These are phyloP conservation scores for Carcina quercana DNA, from an alignment of 2,888 invertebrate genomes.

Conservation along the genomic window DNA sequence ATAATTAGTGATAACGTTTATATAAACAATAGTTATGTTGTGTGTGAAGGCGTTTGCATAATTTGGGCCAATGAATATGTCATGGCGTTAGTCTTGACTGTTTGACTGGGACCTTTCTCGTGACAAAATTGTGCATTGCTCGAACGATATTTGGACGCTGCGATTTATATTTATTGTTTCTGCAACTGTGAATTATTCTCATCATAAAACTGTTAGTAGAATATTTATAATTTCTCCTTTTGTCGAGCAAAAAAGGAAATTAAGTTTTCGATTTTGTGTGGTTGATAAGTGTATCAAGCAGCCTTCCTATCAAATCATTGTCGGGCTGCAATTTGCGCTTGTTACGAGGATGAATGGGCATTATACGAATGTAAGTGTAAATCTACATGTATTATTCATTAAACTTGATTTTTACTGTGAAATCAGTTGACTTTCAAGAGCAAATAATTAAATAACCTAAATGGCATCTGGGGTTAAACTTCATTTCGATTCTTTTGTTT, in stretches of 20 bases:
- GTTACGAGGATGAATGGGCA: slow-evolving; percentile 29
- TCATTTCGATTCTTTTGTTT: slow-evolving; percentile 69
- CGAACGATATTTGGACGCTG: slow-evolving; percentile 38
- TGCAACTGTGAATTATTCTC: slow-evolving; percentile 30
- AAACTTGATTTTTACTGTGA: slow-evolving; percentile 18
- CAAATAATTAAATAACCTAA: slow-evolving; percentile 55
- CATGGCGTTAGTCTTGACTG: slow-evolving; percentile 65
- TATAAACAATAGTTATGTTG: slow-evolving; percentile 16
- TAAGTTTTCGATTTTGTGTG: slow-evolving; percentile 19
- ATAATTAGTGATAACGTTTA: slow-evolving; percentile 21
- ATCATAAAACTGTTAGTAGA: slow-evolving; percentile 25
- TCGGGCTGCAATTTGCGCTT: slow-evolving; percentile 35
- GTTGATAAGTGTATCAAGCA: slow-evolving; percentile 30
- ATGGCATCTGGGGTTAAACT: slow-evolving; percentile 49
- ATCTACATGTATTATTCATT: slow-evolving; percentile 37
- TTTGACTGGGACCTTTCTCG: slow-evolving; percentile 44
- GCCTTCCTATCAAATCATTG: slow-evolving; percentile 35
- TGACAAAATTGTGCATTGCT: slow-evolving; percentile 58
- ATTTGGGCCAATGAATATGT: slow-evolving; percentile 30
- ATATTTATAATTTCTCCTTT: slow-evolving; percentile 20
- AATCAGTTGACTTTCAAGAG: slow-evolving; percentile 26
- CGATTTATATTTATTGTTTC: slow-evolving; percentile 36
- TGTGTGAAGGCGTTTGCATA: slow-evolving; percentile 18
- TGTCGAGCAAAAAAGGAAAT: slow-evolving; percentile 27
- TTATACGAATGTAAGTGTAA: slow-evolving; percentile 31